A percentile compares a stretch with the other conserved stretches of the same genome.
phyloP scores from a whole-genome alignment of 2,113 vertebrate genomes.

The Cariama cristata region DNA sequence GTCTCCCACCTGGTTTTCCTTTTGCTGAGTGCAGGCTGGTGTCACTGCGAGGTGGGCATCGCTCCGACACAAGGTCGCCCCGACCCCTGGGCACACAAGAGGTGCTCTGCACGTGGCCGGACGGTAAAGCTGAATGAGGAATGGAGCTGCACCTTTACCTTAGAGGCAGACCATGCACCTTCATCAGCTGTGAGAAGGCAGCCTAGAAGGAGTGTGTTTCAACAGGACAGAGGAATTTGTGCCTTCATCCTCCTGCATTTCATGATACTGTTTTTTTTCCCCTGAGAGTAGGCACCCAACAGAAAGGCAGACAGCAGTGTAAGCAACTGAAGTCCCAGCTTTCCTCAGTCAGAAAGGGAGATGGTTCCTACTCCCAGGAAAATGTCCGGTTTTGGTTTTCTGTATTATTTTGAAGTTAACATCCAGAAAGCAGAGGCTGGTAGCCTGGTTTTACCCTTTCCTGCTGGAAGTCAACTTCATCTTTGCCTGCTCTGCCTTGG shows the following conservation, averaged over 20 bases:
- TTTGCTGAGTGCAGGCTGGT: background rate
- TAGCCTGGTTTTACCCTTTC: background rate
- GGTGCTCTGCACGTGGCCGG: background rate
- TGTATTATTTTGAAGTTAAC: background rate
- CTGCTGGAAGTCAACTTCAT: background rate
- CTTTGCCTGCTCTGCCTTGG: background rate
- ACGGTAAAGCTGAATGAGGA: background rate
- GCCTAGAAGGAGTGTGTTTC: background rate
- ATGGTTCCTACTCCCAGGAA: background rate
- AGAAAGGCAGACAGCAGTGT: background rate
- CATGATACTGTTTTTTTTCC: background rate
- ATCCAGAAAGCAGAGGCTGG: background rate
- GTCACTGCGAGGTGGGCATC: background rate
- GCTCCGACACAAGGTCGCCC: background rate
- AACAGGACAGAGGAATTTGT: background rate
- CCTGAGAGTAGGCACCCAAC: background rate
- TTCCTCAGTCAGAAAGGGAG: background rate
- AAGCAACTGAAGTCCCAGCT: background rate
- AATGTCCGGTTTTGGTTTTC: background rate
- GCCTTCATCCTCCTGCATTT: background rate
- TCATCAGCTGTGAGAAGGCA: background rate
- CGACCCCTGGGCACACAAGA: background rate
- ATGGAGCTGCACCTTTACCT: background rate
- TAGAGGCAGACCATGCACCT: background rate
- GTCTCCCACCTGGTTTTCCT: background rate